Base-by-base conservation (phyloP, 1,140 invertebrate species). In the Zaprionus davidi region DNA sequence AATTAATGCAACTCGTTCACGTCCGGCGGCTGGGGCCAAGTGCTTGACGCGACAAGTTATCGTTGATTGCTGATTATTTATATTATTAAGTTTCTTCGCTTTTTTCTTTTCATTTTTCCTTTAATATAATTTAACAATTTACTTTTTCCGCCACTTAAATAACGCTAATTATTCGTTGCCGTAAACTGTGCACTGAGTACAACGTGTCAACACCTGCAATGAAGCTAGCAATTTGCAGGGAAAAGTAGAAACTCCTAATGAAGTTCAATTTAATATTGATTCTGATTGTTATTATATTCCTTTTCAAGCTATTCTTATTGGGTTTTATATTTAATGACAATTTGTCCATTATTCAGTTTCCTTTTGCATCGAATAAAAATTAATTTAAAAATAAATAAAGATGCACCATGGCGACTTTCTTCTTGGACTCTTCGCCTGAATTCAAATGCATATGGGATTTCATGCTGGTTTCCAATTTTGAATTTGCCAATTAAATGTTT, bases 401-500 rank as follows among this genome's bases (percentile, higher is more conserved):
- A 66, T 71, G 53, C 11, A 41, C 26, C 31, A 11, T 24, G 9
- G 15, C 0, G 6, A 44, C 59, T 71, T 78, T 71, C 24, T 81
- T 66, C 9, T 51, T 5, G 3, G 1, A 13, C 9, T 51, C 11
- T 20, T 49, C 79, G 69, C 79, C 81, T 85, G 81, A 84, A 76
- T 84, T 84, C 55, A 41, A 79, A 65, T 76, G 53, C 81, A 84
- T 87, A 81, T 84, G 84, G 80, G 68, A 72, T 60, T 82, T 79
- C 75, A 56, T 67, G 76, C 79, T 57, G 57, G 68, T 76, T 84
- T 78, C 68, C 69, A 79, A 85, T 79, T 88, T 81, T 69, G 63
- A 88, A 84, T 88, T 84, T 79, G 71, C 81, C 85, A 88, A 90
- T 88, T 88, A 88, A 88, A 88, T 88, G 81, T 84, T 88, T 88